phyloP scores from a whole-genome alignment of 2,888 invertebrate species.

The Drosophila merina region DNA sequence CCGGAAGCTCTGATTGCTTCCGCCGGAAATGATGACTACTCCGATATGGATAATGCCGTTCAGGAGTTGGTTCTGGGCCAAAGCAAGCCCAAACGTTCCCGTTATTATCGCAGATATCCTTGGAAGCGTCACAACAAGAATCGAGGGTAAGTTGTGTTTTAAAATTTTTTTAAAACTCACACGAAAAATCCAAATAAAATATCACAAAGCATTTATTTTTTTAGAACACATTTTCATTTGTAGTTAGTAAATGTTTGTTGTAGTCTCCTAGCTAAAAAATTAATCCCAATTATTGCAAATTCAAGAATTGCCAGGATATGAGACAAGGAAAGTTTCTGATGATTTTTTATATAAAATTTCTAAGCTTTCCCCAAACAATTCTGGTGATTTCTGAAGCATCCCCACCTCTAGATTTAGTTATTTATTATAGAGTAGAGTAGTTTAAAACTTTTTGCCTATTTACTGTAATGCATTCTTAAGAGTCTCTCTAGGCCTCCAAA shows the following conservation, averaged over 20 bases:
- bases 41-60: conserved; percentile 51
- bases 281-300: conserved; percentile 15
- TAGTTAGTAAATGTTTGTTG: conserved; percentile 35
- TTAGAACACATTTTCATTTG: conserved; percentile 24
- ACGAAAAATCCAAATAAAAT: background rate
- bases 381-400: conserved; percentile 19
- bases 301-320: conserved; percentile 11
- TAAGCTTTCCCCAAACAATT: no score
- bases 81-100: conserved; percentile 84
- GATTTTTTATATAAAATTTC: no score
- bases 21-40: conserved; percentile 51
- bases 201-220: conserved; percentile 14
- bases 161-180: background rate
- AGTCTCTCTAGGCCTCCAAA: conserved; percentile 64
- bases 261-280: conserved; percentile 15
- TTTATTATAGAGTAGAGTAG: conserved; percentile 3
- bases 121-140: conserved; percentile 87
- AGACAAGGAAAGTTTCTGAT: background rate
- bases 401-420: background rate
- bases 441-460: conserved; percentile 9
- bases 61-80: conserved; percentile 50
- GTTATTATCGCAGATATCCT: conserved; percentile 87
- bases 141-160: conserved; percentile 76
- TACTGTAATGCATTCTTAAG: conserved; percentile 54
- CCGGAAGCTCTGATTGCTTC: conserved; percentile 36